phyloP scores from a whole-genome alignment of 2,797 vertebrate species.

The Emydoidea blandingii region DNA sequence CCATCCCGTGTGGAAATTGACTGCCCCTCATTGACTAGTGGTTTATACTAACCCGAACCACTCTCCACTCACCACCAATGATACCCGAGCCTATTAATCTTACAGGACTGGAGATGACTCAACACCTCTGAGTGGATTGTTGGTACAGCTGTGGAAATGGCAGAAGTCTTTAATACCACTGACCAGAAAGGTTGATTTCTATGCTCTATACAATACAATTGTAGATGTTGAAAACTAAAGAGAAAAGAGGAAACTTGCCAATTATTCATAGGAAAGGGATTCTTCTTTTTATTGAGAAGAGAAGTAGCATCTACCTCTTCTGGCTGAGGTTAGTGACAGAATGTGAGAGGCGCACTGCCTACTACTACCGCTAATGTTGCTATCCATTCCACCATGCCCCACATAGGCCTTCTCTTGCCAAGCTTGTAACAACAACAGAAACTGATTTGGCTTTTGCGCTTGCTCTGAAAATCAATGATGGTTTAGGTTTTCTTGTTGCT shows the following conservation, averaged over 20 bases:
- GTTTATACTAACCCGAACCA: background rate
- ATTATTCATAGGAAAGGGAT: background rate
- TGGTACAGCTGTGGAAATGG: background rate
- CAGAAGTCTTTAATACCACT: background rate
- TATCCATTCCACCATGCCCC: background rate
- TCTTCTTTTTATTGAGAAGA: background rate
- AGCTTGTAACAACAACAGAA: background rate
- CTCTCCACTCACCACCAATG: background rate
- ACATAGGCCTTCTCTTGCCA: background rate
- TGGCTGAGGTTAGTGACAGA: background rate
- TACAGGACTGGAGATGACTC: background rate
- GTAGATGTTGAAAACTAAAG: background rate
- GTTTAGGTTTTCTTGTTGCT: background rate
- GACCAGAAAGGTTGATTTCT: background rate
- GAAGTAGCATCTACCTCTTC: background rate
- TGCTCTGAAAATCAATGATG: background rate
- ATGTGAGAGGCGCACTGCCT: fast-evolving
- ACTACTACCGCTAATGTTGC: background rate
- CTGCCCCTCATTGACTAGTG: background rate
- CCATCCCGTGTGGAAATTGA: background rate
- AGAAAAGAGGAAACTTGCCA: background rate
- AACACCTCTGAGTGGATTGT: background rate
- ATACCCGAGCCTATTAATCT: background rate
- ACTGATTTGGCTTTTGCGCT: background rate
- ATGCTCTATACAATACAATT: background rate